Base-by-base conservation (phyloP, 2,113 vertebrate species). In the Corvus hawaiiensis region DNA sequence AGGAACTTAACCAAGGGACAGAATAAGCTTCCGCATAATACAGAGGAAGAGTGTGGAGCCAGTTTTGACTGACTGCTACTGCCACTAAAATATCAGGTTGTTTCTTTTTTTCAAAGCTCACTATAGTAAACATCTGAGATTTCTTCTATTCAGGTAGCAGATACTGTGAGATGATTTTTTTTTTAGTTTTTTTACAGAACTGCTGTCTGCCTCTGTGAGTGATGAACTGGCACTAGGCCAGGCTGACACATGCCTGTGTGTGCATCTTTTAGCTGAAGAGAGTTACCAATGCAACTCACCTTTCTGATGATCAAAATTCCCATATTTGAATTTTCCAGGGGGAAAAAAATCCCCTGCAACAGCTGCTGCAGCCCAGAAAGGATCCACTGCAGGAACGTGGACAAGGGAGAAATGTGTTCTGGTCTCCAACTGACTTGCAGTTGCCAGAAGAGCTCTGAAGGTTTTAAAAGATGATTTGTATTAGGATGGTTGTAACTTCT, bases 171-270 rank as follows among this genome's bases (percentile, higher is more conserved):
- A 30, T 30, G 3, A 7, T 17, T 49, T 44, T 48, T 39, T 56
- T 77, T 52, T 33, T 6, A 12, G 3, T 35, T 14, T 77, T 82
- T 66, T 72, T 51, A 4, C 41, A 89, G 76, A 67, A n/a, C 41
- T 74, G 11, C 48, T 81, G 23, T 39, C 62, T 75, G 13, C 44
- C 19, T 78, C 1, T 0, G 58, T 41, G 44, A 2, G 9, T 41
- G 80, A 52, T 26, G 35, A 55, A 27, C 24, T 51, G 56, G 46
- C 58, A 48, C 30, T 7, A 41, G 67, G 67, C 37, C 49, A 85
- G 58, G 39, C 55, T 74, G 18, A 10, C 4, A 7, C n/a, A 22
- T 0, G 0, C 33, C 55, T 22, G 9, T 16, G 24, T 24, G 9
- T 43, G 22, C 24, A 32, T 16, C 15, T 56, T 72, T 19, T 26